Evolutionary conservation across 1,140 invertebrate genomes (phyloP).

Genomic region (Xylocopa sonorina): DNA sequence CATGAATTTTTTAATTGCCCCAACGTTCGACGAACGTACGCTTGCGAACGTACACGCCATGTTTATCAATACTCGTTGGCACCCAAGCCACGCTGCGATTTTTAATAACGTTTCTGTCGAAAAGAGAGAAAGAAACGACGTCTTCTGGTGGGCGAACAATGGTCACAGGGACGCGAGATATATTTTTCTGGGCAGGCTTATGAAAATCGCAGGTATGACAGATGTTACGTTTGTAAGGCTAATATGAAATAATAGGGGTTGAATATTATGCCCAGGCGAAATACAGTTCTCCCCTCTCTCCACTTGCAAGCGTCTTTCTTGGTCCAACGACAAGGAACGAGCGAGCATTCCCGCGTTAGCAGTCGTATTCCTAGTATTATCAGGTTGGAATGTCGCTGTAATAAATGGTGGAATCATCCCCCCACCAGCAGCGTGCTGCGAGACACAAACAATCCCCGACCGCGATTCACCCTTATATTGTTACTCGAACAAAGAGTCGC

Average conservation of each 20-base stretch:
- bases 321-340: conserved; percentile 58
- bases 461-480: conserved; percentile 79
- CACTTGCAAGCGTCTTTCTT: conserved; percentile 28
- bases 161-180: too few relatives aligned
- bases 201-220: not conserved
- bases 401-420: conserved; percentile 78
- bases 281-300: not conserved
- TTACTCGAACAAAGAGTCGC: conserved; percentile 78
- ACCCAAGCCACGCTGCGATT: too few relatives aligned
- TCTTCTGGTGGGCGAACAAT: too few relatives aligned
- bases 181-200: not conserved
- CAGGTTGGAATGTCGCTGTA: conserved; percentile 77
- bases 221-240: conserved; percentile 1
- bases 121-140: too few relatives aligned
- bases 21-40: too few relatives aligned
- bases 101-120: too few relatives aligned
- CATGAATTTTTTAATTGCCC: too few relatives aligned
- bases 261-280: conserved; percentile 1
- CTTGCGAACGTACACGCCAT: too few relatives aligned
- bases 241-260: not conserved
- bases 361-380: conserved; percentile 77
- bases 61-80: too few relatives aligned
- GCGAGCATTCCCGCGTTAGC: conserved; percentile 62
- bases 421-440: conserved; percentile 34
- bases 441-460: conserved; percentile 66